Evolutionary conservation across 2,113 vertebrate species (phyloP).

Genomic region (Thunnus maccoyii): DNA sequence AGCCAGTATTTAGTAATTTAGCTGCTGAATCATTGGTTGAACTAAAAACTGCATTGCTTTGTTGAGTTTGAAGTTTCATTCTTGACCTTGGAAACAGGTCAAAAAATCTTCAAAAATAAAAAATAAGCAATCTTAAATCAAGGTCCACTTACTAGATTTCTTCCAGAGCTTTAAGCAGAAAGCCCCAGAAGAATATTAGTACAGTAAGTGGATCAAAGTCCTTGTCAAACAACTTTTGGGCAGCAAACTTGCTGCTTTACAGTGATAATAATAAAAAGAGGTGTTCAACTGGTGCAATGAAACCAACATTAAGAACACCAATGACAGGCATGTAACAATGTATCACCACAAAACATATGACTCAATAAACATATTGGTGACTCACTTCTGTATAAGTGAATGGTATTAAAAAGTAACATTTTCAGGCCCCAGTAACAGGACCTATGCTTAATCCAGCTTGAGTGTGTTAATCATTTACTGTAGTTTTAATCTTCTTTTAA

Average conservation of each 20-base stretch:
- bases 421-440: background rate
- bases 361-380: background rate
- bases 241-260: constrained; percentile 11
- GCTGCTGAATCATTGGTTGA: background rate
- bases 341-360: background rate
- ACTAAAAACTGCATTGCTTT: background rate
- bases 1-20: background rate
- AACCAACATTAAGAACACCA: constrained; percentile 6
- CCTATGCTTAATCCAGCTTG: background rate
- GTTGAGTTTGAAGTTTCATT: too few relatives aligned
- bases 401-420: background rate
- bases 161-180: background rate
- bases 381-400: background rate
- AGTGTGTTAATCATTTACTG: background rate
- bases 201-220: background rate
- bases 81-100: too few relatives aligned
- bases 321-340: constrained; percentile 60
- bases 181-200: background rate
- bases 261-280: constrained; percentile 11
- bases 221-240: background rate
- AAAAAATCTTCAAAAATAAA: too few relatives aligned
- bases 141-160: too few relatives aligned
- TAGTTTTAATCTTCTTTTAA: background rate
- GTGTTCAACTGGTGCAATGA: constrained; percentile 8
- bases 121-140: too few relatives aligned